Evolutionary conservation across 92 coral and sea anemone species (phyloP), one percentile per base, ranked within the genome.

Genomic region (Galaxea fascicularis): DNA sequence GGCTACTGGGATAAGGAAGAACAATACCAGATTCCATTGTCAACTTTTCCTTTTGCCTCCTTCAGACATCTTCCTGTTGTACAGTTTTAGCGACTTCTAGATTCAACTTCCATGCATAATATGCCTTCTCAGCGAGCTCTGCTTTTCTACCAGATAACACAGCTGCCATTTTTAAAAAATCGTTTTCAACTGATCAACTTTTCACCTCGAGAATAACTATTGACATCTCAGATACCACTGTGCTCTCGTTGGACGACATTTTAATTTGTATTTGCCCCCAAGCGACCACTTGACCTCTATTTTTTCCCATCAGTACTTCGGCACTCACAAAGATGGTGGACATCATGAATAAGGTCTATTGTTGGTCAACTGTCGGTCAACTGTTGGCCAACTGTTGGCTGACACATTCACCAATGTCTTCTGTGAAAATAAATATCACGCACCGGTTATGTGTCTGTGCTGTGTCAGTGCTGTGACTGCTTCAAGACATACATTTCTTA

Each of bases 1-100:
- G 51, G 65, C 51, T 31, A 17, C 69, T 44, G 51, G 87, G 87
- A 57, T 71, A 83, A 24, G 87, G 87, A 31, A 71, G 87, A 41
- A 16, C 71, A 18, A 83, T 29, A 71, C 72, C 82, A 51, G 68
- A 83, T 71, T 83, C 81, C 15, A 73, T 83, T 49, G 81, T 56
- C 68, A 83, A 44, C 68, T 59, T 82, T 72, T 77, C 82, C 20
- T 27, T 22, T 13, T 56, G 66, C 39, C 80, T 69, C 4, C 25
- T 54, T 71, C 30, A 44, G 71, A 53, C 79, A 29, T 80, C 74
- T 67, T 80, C 64, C 57, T 79, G 30, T 79, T 27, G 78, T 60
- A 56, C 31, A 57, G 58, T 73, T 73, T 73, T 73, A 73, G 78
- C 64, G 57, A 73, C 85, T 49, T 79, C 85, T 35, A 79, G 29